Percentiles rank a stretch among this genome's conserved stretches.
phyloP scores from a whole-genome alignment of 2,797 vertebrate species.

The Apogon talboti region DNA sequence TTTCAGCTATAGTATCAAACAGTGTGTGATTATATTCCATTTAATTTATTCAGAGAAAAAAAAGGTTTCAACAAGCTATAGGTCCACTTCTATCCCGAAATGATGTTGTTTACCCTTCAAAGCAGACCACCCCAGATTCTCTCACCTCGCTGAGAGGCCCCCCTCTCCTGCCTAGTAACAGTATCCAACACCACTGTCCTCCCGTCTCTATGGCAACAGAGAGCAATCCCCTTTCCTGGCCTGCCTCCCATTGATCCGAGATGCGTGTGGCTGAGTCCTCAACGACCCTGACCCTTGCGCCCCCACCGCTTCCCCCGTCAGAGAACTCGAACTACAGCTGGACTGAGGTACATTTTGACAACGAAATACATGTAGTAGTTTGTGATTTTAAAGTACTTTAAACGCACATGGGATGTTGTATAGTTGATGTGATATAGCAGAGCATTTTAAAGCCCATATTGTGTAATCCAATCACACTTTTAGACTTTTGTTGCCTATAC shows the following conservation, averaged over 20 bases:
- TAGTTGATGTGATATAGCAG: background rate
- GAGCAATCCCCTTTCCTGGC: constrained; percentile 57
- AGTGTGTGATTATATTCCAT: too few relatives aligned
- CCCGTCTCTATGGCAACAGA: constrained; percentile 85
- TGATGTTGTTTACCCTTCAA: constrained; percentile 55
- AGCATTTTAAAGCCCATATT: background rate
- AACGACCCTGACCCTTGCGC: constrained; percentile 58
- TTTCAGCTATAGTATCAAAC: too few relatives aligned
- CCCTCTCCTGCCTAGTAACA: constrained; percentile 80
- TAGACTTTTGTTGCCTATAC: too few relatives aligned
- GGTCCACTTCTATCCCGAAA: too few relatives aligned
- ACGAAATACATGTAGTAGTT: background rate
- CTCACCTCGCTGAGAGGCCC: constrained; percentile 51
- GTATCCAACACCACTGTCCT: constrained; percentile 83
- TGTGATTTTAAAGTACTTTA: too few relatives aligned
- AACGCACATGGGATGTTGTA: too few relatives aligned
- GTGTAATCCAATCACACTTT: background rate
- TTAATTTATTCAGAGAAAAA: too few relatives aligned
- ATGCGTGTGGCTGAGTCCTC: constrained; percentile 49
- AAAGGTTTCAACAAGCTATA: too few relatives aligned
- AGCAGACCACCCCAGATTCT: constrained; percentile 48
- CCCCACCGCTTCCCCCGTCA: constrained; percentile 13
- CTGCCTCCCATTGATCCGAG: constrained; percentile 65
- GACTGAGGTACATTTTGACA: background rate
- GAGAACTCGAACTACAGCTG: constrained; percentile 34